phyloP scores from a whole-genome alignment of 2,797 vertebrate species.

The Rhinella marina region DNA sequence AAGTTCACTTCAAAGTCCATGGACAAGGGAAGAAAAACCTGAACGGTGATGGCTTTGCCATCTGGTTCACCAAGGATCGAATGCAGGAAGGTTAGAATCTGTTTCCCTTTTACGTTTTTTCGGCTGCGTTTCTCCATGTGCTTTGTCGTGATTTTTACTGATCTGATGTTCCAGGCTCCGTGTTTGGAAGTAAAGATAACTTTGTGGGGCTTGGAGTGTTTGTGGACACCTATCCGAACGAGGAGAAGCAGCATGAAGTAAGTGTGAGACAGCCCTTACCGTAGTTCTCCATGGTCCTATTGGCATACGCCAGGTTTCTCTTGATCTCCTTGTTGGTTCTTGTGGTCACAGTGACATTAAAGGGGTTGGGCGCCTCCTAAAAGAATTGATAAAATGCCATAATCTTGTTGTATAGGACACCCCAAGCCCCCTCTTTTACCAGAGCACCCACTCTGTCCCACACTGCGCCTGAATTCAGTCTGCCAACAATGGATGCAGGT shows the following conservation, averaged over 20 bases:
- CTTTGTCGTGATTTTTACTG: neutral
- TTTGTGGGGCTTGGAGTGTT: slow-evolving; percentile 95
- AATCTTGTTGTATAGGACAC: too few species aligned
- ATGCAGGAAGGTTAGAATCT: slow-evolving; percentile 84
- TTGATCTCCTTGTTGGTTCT: too few species aligned
- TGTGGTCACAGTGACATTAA: too few species aligned
- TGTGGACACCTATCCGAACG: slow-evolving; percentile 96
- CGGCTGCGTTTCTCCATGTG: neutral
- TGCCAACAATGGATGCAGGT: too few species aligned
- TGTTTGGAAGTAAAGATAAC: slow-evolving; percentile 94
- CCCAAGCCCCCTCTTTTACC: too few species aligned
- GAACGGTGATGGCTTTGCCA: slow-evolving; percentile 90
- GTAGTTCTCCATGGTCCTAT: neutral
- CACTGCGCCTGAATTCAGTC: too few species aligned
- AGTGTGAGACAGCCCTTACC: slow-evolving; percentile 47
- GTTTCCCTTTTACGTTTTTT: neutral
- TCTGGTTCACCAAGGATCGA: slow-evolving; percentile 96
- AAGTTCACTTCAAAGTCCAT: slow-evolving; percentile 95
- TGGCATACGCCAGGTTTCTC: neutral
- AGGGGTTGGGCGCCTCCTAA: too few species aligned
- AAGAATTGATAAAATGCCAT: too few species aligned
- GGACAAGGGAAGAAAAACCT: slow-evolving; percentile 97
- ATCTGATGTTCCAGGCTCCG: slow-evolving; percentile 81
- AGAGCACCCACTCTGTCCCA: too few species aligned
- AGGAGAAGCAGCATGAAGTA: slow-evolving; percentile 97